Evolutionary conservation across 2,113 vertebrate species (phyloP).

Genomic region (Montifringilla adamsi): DNA sequence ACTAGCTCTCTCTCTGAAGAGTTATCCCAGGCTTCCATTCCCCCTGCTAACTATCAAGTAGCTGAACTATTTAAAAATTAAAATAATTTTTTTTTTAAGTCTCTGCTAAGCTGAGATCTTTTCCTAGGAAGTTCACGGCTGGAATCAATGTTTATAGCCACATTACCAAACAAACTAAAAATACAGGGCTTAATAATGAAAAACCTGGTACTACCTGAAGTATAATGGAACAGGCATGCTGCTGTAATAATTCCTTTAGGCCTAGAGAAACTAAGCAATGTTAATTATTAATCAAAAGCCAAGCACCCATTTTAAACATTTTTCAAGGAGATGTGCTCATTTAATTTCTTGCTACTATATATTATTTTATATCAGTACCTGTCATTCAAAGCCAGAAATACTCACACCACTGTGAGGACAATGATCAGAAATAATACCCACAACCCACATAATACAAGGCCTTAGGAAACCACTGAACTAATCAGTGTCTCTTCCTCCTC

Average conservation of each 20-base stretch:
- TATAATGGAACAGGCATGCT: conserved; percentile 16
- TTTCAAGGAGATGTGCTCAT: conserved; percentile 51
- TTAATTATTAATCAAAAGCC: conserved; percentile 76
- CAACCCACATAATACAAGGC: not conserved
- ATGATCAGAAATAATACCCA: not conserved
- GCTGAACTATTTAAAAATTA: conserved; percentile 32
- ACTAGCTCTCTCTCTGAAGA: not conserved
- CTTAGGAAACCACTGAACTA: not conserved
- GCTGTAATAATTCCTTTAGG: conserved; percentile 65
- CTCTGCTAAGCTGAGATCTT: conserved; percentile 34
- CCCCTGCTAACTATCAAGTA: conserved; percentile 11
- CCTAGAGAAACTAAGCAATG: conserved; percentile 59
- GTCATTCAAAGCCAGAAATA: conserved; percentile 6
- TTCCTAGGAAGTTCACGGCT: conserved; percentile 45
- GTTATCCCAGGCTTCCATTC: not conserved
- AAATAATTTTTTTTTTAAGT: not conserved
- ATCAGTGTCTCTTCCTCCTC: not conserved
- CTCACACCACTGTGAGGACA: not conserved
- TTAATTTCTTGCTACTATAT: conserved; percentile 45
- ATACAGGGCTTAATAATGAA: conserved; percentile 64
- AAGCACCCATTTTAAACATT: conserved; percentile 61
- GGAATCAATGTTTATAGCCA: conserved; percentile 65
- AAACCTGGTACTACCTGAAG: conserved; percentile 64
- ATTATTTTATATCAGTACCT: conserved; percentile 34
- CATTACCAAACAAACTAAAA: conserved; percentile 55